Base-by-base conservation (phyloP, 1,140 invertebrate species). In the Eciton burchellii region DNA sequence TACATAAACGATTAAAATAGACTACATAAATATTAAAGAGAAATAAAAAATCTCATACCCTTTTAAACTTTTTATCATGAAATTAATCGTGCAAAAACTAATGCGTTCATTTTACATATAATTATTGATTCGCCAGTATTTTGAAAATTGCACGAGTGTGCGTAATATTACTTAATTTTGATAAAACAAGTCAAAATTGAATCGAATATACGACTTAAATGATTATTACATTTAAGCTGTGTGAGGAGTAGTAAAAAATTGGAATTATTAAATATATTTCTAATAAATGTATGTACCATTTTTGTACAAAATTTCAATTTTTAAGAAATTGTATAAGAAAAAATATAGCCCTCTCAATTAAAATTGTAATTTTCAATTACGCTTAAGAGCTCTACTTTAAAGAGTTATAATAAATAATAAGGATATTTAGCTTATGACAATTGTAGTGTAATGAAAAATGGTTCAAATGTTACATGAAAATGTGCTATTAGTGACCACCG, bases 401-500 rank as follows among this genome's bases (percentile, higher is more conserved):
- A 12, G 68, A 56, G 19, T 62, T 72, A 49, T 72, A 86, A 79
- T 86, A 70, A 87, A 87, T 81, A 68, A 29, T 74, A 56, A 82
- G 26, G 35, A 52, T 26, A 66, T 66, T 62, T 82, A 76, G 56
- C 66, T 43, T 62, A 76, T 59, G 14, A 49, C 19, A 56, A 19
- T 14, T 56, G 62, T 19, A 73, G 71, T 26, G 21, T 45, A 62
- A 83, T 86, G 56, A 81, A 87, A 71, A 82, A 41, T 87, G 59
- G 77, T 49, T 66, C 11, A 24, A 83, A 79, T 47, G 47, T 21
- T 21, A 77, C 68, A 35, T 35, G n/a, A 79, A 70, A 70, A 56
- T 70, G 41, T 70, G 16, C 21, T 84, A 54, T 82, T 72, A 89
- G 47, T 84, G 89, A 71, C 83, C 88, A 84, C 89, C 89, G 89